Percentiles rank a stretch among this genome's conserved stretches.
These are phyloP conservation scores for Myotis myotis DNA, from an alignment of 2,797 vertebrate species.

Conservation along the genomic window DNA sequence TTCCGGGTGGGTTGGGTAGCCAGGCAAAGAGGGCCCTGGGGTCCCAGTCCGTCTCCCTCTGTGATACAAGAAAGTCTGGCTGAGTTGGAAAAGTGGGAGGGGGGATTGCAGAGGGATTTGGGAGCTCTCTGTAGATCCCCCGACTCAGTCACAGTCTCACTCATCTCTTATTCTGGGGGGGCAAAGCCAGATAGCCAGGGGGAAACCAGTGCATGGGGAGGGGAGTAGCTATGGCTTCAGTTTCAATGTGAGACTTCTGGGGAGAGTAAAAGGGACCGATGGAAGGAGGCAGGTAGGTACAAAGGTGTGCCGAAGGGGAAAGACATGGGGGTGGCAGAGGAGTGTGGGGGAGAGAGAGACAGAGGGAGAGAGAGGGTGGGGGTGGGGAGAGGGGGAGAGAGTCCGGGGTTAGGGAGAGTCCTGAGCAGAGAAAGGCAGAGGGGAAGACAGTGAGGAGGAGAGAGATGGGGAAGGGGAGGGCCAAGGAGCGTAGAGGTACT, in stretches of 20 bases:
- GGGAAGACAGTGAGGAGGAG: neutral
- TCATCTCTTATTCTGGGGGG: slow-evolving; percentile 2
- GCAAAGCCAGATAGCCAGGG: neutral
- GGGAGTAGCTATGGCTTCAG: neutral
- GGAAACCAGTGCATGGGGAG: neutral
- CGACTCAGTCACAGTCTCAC: neutral
- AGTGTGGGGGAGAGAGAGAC: neutral
- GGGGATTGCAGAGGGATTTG: neutral
- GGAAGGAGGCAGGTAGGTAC: neutral
- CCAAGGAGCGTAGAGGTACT: accelerated
- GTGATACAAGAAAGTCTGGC: neutral
- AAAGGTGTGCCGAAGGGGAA: neutral
- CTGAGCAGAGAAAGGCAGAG: neutral
- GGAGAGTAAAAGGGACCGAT: neutral
- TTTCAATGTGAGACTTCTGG: neutral
- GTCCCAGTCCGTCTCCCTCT: neutral
- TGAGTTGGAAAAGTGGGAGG: neutral
- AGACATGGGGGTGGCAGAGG: neutral
- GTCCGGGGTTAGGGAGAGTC: neutral
- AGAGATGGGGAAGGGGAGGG: neutral
- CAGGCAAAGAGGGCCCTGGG: slow-evolving; percentile 20
- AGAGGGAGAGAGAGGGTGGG: neutral
- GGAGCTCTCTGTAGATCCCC: neutral
- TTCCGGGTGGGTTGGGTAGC: slow-evolving; percentile 70
- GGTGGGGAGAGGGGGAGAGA: neutral